These are phyloP conservation scores for Melopsittacus undulatus DNA, from an alignment of 2,797 vertebrate species.

Conservation along the genomic window DNA sequence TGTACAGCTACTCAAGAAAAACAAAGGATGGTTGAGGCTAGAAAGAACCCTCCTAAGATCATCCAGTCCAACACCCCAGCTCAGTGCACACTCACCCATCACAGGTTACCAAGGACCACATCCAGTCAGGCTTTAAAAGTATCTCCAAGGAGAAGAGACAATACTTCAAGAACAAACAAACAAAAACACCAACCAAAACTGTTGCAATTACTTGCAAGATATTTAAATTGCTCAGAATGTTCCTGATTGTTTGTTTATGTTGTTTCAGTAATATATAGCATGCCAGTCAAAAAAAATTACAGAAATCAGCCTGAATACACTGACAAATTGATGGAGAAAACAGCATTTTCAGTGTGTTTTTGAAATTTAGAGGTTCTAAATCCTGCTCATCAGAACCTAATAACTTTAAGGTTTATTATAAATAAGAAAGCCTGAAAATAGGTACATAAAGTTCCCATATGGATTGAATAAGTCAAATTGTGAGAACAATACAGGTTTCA, in stretches of 20 bases:
- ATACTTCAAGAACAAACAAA: background rate
- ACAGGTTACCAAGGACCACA: rapidly evolving
- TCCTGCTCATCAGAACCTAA: background rate
- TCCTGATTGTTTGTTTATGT: background rate
- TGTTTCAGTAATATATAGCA: background rate
- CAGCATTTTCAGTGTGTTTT: rapidly evolving
- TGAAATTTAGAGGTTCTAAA: background rate
- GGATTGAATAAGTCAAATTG: background rate
- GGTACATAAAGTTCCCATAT: background rate
- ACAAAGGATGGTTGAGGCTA: background rate
- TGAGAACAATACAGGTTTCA: background rate
- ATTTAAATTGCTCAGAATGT: background rate
- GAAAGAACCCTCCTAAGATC: background rate
- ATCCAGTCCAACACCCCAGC: background rate
- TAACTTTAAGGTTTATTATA: background rate
- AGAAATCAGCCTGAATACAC: background rate
- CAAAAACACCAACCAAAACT: background rate
- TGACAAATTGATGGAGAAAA: background rate
- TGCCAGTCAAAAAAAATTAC: background rate
- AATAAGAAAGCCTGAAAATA: background rate
- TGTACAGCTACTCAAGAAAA: background rate
- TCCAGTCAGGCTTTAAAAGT: background rate
- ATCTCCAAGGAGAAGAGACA: background rate
- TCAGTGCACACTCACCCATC: background rate
- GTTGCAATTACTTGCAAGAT: background rate